Evolutionary conservation across 2,113 vertebrate genomes (phyloP), one percentile per base, ranked within the genome.

Genomic region (Aleadryas rufinucha): DNA sequence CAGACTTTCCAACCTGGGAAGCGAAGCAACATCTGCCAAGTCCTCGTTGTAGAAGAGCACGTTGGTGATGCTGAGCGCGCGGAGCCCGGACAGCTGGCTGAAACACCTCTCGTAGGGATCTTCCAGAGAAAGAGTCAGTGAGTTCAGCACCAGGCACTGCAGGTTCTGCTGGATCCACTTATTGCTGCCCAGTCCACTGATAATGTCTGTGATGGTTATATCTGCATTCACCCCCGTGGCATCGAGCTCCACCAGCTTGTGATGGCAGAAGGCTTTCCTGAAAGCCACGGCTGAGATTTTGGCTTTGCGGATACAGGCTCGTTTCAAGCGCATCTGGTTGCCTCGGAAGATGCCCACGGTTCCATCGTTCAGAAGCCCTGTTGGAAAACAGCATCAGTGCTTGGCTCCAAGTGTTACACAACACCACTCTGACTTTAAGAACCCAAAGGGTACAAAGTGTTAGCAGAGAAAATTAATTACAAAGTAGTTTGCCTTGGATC

Each of bases 201-300:
- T 98, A 95, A 99, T 99, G 93, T 99, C 99, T 44, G 99, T 98
- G 93, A 99, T 99, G 3, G 99, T 99, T 93, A 99, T 99, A 89
- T 99, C 99, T 33, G 99, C 99, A 21, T 99, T 99, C 87, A 99
- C 99, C 39, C 99, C 98, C 1, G 99, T 98, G 21, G 99, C 99
- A 66, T 99, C 99, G 30, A 99, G 98, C 96, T 99, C 99, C 66
- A 99, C 98, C 90, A 99, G 97, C 41, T 99, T 99, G 97, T 99
- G 99, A 47, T 99, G 98, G 96, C 99, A 99, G 69, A 99, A 98
- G 6, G 99, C 99, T 83, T 99, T 99, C 95, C 98, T 98, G 95
- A 99, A 99, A 77, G 99, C 99, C 97, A 99, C 99, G 1, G 99
- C 99, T 1, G 99, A 99, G 95, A 99, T 99, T 16, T 99, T 99